Evolutionary conservation across 2,113 vertebrate genomes (phyloP), one percentile per base, ranked within the genome.

Genomic region (Pyrgilauda ruficollis): DNA sequence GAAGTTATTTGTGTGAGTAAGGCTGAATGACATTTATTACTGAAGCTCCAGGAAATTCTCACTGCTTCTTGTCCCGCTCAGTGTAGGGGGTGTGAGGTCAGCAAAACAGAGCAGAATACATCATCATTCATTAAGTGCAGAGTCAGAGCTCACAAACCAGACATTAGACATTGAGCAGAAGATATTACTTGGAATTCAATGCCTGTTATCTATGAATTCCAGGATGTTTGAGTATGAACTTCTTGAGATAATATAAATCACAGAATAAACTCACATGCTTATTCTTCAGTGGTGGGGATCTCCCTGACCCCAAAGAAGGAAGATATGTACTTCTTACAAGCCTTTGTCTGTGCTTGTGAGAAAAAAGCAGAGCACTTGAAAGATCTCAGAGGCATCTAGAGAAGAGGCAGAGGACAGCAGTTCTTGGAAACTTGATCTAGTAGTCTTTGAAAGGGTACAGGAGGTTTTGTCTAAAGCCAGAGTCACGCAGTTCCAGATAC

Each of bases 1-100:
- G 43, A 86, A 94, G 59, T 87, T 43, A 88, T 39, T 91, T 62
- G 55, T 52, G 53, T 8, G 7, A 53, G 73, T 49, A 77, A 90
- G 67, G 69, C 24, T 74, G 33, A 69, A 72, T 69, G 16, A 53
- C 22, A 58, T 43, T 69, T 87, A 23, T 30, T 81, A 18, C 21
- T 20, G 5, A 79, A 86, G 53, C 56, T 64, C 30, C 13, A 16
- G 76, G 73, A 92, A 92, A 94, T 81, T 26, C 55, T 74, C 23
- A 14, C 30, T 73, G 9, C 10, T 63, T 47, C 58, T 61, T 63
- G n/a, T 49, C 27, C 30, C 20, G 43, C 28, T 73, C 55, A 70
- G 4, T 11, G 27, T 52, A 82, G 37, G 15, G 64, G 31, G 13
- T 31, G 21, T 46, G 37, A 72, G 26, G 58, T 63, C 41, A 85